Conservation (phyloP, 2,113 vertebrate species). For the Calyptommatus sinebrachiatus region DNA sequence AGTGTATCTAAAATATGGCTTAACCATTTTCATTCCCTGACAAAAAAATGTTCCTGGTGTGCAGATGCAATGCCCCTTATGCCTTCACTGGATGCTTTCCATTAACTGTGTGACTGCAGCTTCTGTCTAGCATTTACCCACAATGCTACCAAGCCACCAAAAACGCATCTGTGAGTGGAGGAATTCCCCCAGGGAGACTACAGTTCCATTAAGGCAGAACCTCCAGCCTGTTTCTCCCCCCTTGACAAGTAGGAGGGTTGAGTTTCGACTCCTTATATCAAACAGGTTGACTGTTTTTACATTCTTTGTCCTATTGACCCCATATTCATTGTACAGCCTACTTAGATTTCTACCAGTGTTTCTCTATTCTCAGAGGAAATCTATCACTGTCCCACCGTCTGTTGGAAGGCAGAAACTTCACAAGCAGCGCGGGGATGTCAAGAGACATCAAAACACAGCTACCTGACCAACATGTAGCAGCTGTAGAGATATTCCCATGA, state of each 20-base stretch:
- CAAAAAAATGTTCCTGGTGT: too few species aligned
- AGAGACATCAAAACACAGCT: conserved; percentile 22
- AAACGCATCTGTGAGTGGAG: too few species aligned
- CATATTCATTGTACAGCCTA: neutral
- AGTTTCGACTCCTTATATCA: neutral
- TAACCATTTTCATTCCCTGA: too few species aligned
- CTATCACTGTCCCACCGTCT: neutral
- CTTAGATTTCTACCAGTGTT: neutral
- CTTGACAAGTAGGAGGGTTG: neutral
- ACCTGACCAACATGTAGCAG: conserved; percentile 22
- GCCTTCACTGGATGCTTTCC: too few species aligned
- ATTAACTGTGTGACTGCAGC: too few species aligned
- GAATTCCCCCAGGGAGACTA: neutral
- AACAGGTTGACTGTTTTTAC: neutral
- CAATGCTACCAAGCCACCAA: neutral
- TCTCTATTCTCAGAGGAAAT: neutral
- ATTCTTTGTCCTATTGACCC: neutral
- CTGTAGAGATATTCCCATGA: conserved; percentile 31
- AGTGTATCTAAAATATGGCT: too few species aligned
- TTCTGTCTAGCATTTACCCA: too few species aligned
- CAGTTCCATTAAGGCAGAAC: neutral
- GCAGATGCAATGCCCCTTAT: too few species aligned
- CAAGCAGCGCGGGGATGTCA: conserved; percentile 4
- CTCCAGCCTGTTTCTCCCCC: neutral
- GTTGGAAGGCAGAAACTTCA: neutral